Base-by-base conservation (phyloP, 1,140 invertebrate species). In the Dinothrombium tinctorium region DNA sequence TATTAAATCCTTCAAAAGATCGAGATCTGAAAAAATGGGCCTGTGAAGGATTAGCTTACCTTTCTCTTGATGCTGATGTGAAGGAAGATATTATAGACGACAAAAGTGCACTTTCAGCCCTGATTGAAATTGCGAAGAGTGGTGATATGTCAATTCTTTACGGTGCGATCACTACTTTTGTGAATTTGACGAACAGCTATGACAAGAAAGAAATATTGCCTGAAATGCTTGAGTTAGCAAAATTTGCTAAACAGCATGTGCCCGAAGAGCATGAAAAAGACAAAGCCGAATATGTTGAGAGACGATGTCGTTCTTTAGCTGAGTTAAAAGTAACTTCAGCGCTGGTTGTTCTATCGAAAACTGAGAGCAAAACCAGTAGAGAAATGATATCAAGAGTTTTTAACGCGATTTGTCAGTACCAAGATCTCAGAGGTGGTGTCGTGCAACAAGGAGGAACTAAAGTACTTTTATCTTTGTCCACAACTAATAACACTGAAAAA, bases 241-340 rank as follows among this genome's bases (percentile, higher is more conserved):
- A 98, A 59, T 99, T 95, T 62, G 82, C 94, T 1, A 98, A 99
- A 59, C 90, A 98, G 57, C 92, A 98, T 59, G 79, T 99, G 49
- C 94, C 94, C 4, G 83, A 98, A 59, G 81, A 92, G 51, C 86
- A 95, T 62, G 78, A 83, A 54, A 56, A 86, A 57, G 92, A 99
- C 60, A 83, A 87, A 54, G 66, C 71, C 14, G 86, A 94, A 57
- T 95, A 81, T 61, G 67, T 98, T 0, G 72, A 73, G 26, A 80
- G 83, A 53, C 66, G 92, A 44, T 63, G 90, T 20, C 66, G 69
- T 19, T 56, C 72, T 35, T 58, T 98, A 42, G 75, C 74, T 5
- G 74, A 83, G 50, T 73, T 73, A 46, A 86, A 86, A 6, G 74
- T 94, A 1, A 83, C 81, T 0, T 68, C 67, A 32, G 89, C 87